phyloP scores from a whole-genome alignment of 2,797 vertebrate genomes.

The Argyrosomus regius region DNA sequence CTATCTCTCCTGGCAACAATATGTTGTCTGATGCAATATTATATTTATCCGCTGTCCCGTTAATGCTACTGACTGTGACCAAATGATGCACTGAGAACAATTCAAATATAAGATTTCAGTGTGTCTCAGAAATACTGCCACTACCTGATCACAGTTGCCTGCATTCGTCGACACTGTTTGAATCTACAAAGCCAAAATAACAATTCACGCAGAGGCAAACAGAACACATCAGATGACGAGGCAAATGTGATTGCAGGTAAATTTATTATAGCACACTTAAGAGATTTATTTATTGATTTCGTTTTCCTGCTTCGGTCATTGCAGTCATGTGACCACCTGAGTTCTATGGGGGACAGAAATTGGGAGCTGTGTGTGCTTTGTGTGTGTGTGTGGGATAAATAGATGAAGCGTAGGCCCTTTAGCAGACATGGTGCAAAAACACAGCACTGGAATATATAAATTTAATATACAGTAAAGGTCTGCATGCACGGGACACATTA shows the following conservation, averaged over 20 bases:
- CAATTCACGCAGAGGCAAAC: conserved; percentile 41
- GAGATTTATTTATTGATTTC: conserved; percentile 44
- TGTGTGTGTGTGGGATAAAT: conserved; percentile 41
- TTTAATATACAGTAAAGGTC: conserved; percentile 64
- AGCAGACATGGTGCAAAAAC: conserved; percentile 64
- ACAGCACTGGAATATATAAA: conserved; percentile 51
- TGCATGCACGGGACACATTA: conserved; percentile 72
- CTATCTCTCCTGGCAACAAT: conserved; percentile 43
- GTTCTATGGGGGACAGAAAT: conserved; percentile 72
- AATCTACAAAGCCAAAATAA: conserved; percentile 65
- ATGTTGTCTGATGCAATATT: conserved; percentile 74
- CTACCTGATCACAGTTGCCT: conserved; percentile 61
- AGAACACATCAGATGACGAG: conserved; percentile 44
- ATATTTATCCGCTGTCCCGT: conserved; percentile 50
- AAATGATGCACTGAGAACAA: conserved; percentile 68
- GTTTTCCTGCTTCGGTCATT: conserved; percentile 54
- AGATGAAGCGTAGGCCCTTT: conserved; percentile 70
- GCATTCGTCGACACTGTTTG: conserved; percentile 58
- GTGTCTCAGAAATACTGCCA: conserved; percentile 77
- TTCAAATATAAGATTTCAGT: conserved; percentile 52
- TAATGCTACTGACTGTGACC: conserved; percentile 73
- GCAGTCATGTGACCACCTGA: conserved; percentile 49
- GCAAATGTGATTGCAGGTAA: conserved; percentile 63
- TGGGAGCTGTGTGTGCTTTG: conserved; percentile 49
- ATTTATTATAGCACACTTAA: conserved; percentile 74